Base-by-base conservation (phyloP, 2,888 invertebrate genomes). In the Syritta pipiens region DNA sequence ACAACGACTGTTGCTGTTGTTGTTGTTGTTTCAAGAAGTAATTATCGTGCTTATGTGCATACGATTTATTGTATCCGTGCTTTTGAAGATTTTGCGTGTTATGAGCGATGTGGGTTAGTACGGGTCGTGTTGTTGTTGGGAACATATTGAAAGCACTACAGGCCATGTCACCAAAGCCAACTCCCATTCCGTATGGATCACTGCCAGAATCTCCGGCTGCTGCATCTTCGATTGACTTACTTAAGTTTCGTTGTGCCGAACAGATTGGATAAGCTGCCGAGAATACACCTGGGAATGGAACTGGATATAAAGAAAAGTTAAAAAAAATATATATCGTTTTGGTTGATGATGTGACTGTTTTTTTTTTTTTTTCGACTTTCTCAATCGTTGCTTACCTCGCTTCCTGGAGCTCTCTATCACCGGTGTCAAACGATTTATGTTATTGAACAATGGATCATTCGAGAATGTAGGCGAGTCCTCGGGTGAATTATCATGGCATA, bases 401-500 rank as follows among this genome's bases (percentile, higher is more conserved):
- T 90, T 86, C 71, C 90, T 88, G 83, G 91, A 90, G 82, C 90
- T 87, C 84, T 91, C 90, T 69, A 90, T 90, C 83, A 91, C 89
- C 40, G 91, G 90, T 82, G 90, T 90, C 77, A 91, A 84, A 59
- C 90, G 90, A 87, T 91, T 91, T 84, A 92, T 91, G 86, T 92
- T 92, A 84, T 92, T 91, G 81, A 93, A 88, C 67, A 93, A 86
- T 40, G 92, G 92, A 86, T 93, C 93, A 87, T 88, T 82, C 85
- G 89, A 81, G 86, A 90, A 83, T 74, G 85, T 84, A 51, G 88
- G 87, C 62, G 88, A 87, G 82, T 83, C 89, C 83, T 88, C 89
- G 17, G 89, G 86, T 76, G 88, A 91, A 85, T 93, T 93, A 85
- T 97, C 97, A 49, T 97, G 97, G 91, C 97, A 97, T 82, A 98